A percentile compares a stretch with the other conserved stretches of the same genome.
Evolutionary conservation across 2,888 invertebrate genomes (phyloP).

Genomic region (Spodoptera littoralis): DNA sequence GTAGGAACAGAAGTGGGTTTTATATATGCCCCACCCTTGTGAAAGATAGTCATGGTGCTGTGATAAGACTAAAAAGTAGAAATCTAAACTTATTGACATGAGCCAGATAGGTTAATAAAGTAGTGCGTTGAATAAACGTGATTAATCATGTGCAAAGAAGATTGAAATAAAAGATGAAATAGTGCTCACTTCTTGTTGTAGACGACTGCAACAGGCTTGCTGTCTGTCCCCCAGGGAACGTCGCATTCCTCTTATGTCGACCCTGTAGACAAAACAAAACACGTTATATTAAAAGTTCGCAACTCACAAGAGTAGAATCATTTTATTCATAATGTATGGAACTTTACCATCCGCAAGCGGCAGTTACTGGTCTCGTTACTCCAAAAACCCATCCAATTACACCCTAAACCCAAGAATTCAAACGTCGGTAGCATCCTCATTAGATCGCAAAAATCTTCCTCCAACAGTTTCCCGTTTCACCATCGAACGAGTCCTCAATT

Average conservation of each 20-base stretch:
- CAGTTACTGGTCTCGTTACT: no score
- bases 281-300: not conserved
- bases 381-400: not conserved
- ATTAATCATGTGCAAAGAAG: no score
- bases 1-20: no score
- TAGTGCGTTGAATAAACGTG: no score
- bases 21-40: no score
- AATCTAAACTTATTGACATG: no score
- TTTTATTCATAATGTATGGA: no score
- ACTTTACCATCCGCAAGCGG: no score
- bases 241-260: slow-evolving; percentile 94
- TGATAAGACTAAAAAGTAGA: no score
- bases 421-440: not conserved
- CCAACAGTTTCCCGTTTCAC: slow-evolving; percentile 1
- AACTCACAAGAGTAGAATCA: no score
- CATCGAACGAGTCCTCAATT: slow-evolving; percentile 16
- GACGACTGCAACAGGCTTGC: slow-evolving; percentile 90
- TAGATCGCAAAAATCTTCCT: not conserved
- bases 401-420: slow-evolving; percentile 1
- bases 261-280: slow-evolving; percentile 85
- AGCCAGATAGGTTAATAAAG: no score
- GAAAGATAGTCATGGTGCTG: not conserved
- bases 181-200: slow-evolving; percentile 89
- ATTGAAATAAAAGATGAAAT: slow-evolving; percentile 31
- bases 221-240: slow-evolving; percentile 93